Percentiles rank a stretch among this genome's conserved stretches.
These are phyloP conservation scores for Sympetrum striolatum DNA, from an alignment of 2,888 invertebrate genomes.

Conservation along the genomic window DNA sequence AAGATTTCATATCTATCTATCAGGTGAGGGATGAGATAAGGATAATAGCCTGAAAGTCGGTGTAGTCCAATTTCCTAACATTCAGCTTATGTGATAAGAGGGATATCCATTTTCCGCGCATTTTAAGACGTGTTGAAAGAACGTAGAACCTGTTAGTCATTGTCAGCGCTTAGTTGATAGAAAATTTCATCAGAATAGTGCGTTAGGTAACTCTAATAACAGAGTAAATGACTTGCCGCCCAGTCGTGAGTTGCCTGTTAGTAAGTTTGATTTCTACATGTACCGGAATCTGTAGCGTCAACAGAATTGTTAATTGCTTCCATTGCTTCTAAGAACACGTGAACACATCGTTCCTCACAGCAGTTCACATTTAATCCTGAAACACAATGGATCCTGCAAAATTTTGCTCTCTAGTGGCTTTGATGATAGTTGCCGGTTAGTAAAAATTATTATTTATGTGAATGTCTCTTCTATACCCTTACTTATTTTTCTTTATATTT, in stretches of 20 bases:
- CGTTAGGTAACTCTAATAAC: constrained; percentile 7
- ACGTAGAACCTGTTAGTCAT: background rate
- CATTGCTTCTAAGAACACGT: background rate
- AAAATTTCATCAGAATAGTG: constrained; percentile 5
- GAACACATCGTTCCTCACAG: background rate
- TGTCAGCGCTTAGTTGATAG: background rate
- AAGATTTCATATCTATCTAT: too few species aligned
- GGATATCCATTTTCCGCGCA: too few species aligned
- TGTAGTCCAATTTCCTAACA: too few species aligned
- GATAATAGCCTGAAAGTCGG: too few species aligned
- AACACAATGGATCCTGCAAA: background rate
- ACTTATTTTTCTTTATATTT: background rate
- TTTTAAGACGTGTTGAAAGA: background rate
- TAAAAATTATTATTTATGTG: background rate
- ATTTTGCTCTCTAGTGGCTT: background rate
- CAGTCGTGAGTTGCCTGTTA: background rate
- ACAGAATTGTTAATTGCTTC: background rate
- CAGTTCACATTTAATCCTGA: background rate
- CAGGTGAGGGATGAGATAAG: too few species aligned
- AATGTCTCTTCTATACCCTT: background rate
- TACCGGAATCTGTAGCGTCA: background rate
- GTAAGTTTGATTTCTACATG: background rate
- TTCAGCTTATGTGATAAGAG: too few species aligned
- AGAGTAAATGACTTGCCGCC: constrained; percentile 14
- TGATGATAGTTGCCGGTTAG: background rate